Base-by-base conservation (phyloP, 2,797 vertebrate species). In the Alfaro cultratus region DNA sequence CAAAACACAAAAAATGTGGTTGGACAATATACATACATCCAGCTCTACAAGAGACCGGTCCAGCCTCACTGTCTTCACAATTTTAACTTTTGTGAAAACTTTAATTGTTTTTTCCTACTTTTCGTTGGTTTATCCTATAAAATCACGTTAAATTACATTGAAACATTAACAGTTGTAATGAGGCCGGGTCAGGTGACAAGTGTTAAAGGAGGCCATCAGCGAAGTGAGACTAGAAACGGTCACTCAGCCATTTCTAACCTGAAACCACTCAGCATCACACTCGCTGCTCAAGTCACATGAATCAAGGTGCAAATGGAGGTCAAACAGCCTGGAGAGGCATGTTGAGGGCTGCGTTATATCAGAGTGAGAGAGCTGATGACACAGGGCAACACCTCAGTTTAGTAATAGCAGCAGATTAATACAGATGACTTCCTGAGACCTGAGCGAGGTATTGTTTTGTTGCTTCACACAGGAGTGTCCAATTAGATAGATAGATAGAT, bases 231-330 rank as follows among this genome's bases (percentile, higher is more conserved):
- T 15, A 3, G 67, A 70, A 43, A 13, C 6, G 67, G 36, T 43
- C 23, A 26, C 23, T 0, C 39, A n/a, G 36, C 9, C 67, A n/a
- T 70, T 70, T 43, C 36, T 70, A 70, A 10, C 39, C 26, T 5
- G 21, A 23, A 43, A 13, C 23, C 39, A 26, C 39, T 70, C 23
- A n/a, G 39, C 67, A 70, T 43, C 39, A 51, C 34, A 47, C 26
- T 26, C 18, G 45, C 36, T 41, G 15, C 39, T 68, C 8, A 23
- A 51, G 13, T n/a, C 45, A 51, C 46, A 6, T 68, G 31, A 68
- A n/a, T 29, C 46, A 68, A 76, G 41, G 75, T 67, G 60, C 23
- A 41, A 77, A 51, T 29, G 46, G 34, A 39, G 62, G 62, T 49
- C 23, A 68, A n/a, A 41, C 45, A 16, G n/a, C 31, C 8, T 23